A percentile compares a stretch with the other conserved stretches of the same genome.
Conservation (phyloP, 2,113 vertebrate genomes). For the Pedionomus torquatus region DNA sequence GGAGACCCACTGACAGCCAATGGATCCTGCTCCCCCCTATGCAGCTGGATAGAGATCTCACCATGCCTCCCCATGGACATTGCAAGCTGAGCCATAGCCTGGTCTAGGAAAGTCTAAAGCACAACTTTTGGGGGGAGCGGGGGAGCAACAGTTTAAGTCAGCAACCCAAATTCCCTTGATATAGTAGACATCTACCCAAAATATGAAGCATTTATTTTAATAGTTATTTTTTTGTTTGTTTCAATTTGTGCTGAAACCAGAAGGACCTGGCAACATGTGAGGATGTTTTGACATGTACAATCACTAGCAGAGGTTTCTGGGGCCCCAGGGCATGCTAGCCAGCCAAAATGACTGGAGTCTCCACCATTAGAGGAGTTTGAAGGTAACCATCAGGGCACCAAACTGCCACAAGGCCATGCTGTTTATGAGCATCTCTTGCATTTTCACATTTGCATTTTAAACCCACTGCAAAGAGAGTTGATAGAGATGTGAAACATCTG, state of each 20-base stretch:
- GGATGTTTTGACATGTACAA: fast-evolving
- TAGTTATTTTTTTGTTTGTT: background rate
- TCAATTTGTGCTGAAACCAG: background rate
- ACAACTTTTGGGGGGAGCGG: background rate
- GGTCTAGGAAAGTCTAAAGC: background rate
- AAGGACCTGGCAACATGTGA: background rate
- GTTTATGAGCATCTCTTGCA: background rate
- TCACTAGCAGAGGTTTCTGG: background rate
- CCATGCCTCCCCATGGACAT: background rate
- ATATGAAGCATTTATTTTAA: background rate
- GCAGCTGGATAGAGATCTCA: fast-evolving
- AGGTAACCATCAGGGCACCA: background rate
- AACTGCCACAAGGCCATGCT: fast-evolving
- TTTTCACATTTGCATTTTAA: background rate
- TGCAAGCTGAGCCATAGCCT: background rate
- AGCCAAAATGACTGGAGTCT: background rate
- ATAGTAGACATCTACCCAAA: background rate
- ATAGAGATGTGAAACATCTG: background rate
- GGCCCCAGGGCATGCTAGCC: background rate
- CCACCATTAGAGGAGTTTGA: background rate
- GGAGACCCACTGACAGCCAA: background rate
- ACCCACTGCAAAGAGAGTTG: background rate
- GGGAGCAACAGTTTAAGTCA: background rate
- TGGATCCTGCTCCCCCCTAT: fast-evolving
- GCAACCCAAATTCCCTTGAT: background rate